phyloP scores from a whole-genome alignment of 2,888 invertebrate species.

The Cabera pusaria region DNA sequence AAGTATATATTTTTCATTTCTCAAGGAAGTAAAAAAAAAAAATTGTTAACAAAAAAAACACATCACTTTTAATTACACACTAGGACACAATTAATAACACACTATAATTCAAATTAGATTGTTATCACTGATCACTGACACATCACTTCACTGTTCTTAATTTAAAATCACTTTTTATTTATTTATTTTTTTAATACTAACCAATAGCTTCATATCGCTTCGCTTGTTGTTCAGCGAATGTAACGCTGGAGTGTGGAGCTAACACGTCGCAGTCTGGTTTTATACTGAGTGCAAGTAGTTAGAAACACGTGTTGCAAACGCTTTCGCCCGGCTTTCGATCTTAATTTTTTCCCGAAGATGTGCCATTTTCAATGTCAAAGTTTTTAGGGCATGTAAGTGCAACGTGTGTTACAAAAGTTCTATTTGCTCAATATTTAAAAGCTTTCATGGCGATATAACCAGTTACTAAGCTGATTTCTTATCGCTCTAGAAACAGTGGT shows the following conservation, averaged over 20 bases:
- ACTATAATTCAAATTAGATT: too few relatives aligned
- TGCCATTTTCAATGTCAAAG: slow-evolving; percentile 22
- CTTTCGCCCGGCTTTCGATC: slow-evolving; percentile 64
- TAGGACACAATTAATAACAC: slow-evolving; percentile 17
- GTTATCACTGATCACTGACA: slow-evolving; percentile 27
- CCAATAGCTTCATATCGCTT: slow-evolving; percentile 81
- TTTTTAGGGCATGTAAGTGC: slow-evolving; percentile 12
- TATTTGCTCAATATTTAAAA: too few relatives aligned
- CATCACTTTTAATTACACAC: too few relatives aligned
- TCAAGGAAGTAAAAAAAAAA: too few relatives aligned
- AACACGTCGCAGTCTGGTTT: slow-evolving; percentile 50
- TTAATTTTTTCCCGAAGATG: slow-evolving; percentile 42
- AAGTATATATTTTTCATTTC: too few relatives aligned
- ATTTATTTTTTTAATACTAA: slow-evolving; percentile 52
- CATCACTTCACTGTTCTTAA: slow-evolving; percentile 29
- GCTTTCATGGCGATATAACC: too few relatives aligned
- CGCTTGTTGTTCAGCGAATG: slow-evolving; percentile 72
- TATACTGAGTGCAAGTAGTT: slow-evolving; percentile 69
- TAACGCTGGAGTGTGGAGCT: slow-evolving; percentile 66
- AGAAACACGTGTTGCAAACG: slow-evolving; percentile 69
- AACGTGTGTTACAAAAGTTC: too few relatives aligned
- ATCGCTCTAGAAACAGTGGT: too few relatives aligned
- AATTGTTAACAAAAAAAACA: too few relatives aligned
- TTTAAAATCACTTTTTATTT: slow-evolving; percentile 10
- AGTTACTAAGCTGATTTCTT: too few relatives aligned